These are phyloP conservation scores for Caenorhabditis sp. DNA, from an alignment of 2,888 invertebrate species.

Conservation along the genomic window DNA sequence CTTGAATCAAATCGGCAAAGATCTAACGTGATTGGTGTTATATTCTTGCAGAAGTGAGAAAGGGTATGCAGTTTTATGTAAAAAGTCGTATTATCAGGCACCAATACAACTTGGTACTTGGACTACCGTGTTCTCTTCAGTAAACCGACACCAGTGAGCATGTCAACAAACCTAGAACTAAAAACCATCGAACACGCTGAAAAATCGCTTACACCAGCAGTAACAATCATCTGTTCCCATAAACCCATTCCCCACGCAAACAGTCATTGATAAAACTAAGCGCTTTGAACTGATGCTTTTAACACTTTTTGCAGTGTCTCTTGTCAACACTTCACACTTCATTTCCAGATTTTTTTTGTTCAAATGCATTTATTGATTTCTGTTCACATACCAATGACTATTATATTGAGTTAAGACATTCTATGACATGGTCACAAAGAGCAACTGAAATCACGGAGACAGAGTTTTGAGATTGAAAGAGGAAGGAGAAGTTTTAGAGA, in stretches of 20 bases:
- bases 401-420: no score
- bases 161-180: neutral
- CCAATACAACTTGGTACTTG: no score
- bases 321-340: slow-evolving; percentile 7
- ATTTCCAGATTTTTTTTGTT: neutral
- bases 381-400: neutral
- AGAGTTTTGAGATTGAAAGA: neutral
- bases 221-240: neutral
- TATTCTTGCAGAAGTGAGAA: no score
- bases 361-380: neutral
- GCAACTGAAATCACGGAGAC: slow-evolving; percentile 21
- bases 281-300: slow-evolving; percentile 12
- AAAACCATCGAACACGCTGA: neutral
- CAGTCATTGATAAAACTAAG: slow-evolving; percentile 21
- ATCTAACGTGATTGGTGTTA: no score
- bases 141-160: neutral
- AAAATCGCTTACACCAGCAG: slow-evolving; percentile 16
- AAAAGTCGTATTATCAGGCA: no score
- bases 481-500: slow-evolving; percentile 86
- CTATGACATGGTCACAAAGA: slow-evolving; percentile 24
- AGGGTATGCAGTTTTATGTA: no score
- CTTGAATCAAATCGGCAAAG: no score
- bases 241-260: neutral
- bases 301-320: slow-evolving; percentile 1
- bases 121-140: no score